phyloP scores from a whole-genome alignment of 1,140 invertebrate genomes.

The Hypsibius dujardini region DNA sequence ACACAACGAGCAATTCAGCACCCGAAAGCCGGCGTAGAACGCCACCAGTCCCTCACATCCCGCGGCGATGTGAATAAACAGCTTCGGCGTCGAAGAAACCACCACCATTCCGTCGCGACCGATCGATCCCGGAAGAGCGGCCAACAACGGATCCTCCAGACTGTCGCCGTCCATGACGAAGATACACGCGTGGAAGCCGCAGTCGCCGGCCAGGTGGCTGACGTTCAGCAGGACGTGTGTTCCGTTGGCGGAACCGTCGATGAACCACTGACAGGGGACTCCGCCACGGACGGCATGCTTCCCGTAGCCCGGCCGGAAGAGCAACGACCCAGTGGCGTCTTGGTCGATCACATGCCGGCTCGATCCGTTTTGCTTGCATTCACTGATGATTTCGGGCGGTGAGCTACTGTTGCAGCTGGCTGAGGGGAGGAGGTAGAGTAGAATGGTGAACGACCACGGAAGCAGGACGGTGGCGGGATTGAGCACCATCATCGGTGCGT shows the following conservation, averaged over 20 bases:
- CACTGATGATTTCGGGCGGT: no score
- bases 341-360: background rate
- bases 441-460: no score
- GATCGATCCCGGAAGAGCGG: background rate
- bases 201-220: background rate
- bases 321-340: background rate
- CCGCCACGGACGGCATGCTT: no score
- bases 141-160: background rate
- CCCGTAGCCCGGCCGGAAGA: background rate
- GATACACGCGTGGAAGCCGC: background rate
- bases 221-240: background rate
- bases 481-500: no score
- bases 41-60: background rate
- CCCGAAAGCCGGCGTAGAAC: background rate
- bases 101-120: background rate
- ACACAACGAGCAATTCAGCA: background rate
- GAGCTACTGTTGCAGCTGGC: no score
- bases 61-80: background rate
- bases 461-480: no score
- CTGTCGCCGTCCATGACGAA: background rate
- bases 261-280: constrained; percentile 11
- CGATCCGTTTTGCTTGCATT: background rate
- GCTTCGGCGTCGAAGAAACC: background rate
- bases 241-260: background rate
- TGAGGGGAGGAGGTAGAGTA: no score